Base-by-base conservation (phyloP, 2,113 vertebrate species). In the Osmerus mordax region DNA sequence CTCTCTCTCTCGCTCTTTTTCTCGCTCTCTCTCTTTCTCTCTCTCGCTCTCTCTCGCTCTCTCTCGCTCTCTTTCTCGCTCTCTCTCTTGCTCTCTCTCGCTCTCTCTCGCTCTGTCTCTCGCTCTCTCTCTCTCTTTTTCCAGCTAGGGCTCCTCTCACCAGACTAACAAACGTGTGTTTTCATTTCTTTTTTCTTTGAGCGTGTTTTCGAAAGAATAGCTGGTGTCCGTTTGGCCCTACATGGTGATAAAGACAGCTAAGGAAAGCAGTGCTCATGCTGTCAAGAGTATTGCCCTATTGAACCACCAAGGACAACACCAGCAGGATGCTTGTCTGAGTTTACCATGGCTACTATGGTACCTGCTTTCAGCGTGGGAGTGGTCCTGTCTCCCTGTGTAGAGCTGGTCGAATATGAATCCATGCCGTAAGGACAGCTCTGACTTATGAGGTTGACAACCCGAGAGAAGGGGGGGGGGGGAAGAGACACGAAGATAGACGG, bases 101-200 rank as follows among this genome's bases (percentile, higher is more conserved):
- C 32, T 51, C 19, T 62, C 36, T 23, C n/a, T 66, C n/a, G n/a
- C n/a, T n/a, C n/a, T n/a, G n/a, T n/a, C n/a, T n/a, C n/a, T n/a
- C n/a, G n/a, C n/a, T n/a, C n/a, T 16, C 15, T 29, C 14, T 16
- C 21, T 18, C 3, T 18, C 14, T 29, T 23, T 28, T 16, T 29
- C 14, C 21, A 14, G 23, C 47, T 18, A 9, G n/a, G 12, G 51
- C 23, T 4, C 54, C 65, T 65, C 61, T 61, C 54, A 71, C 75
- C 69, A 70, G 59, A 75, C 41, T 51, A 51, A 71, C 63, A 73
- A 78, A 72, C 56, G 41, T 65, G 32, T 69, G 23, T 64, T 73
- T 69, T 72, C 56, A 69, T 71, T 79, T 32, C 21, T 66, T 69
- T 61, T 16, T 18, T 65, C 12, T 55, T n/a, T 55, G 54, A 63